Conservation (phyloP, 2,113 vertebrate genomes). For the Salvelinus namaycush region DNA sequence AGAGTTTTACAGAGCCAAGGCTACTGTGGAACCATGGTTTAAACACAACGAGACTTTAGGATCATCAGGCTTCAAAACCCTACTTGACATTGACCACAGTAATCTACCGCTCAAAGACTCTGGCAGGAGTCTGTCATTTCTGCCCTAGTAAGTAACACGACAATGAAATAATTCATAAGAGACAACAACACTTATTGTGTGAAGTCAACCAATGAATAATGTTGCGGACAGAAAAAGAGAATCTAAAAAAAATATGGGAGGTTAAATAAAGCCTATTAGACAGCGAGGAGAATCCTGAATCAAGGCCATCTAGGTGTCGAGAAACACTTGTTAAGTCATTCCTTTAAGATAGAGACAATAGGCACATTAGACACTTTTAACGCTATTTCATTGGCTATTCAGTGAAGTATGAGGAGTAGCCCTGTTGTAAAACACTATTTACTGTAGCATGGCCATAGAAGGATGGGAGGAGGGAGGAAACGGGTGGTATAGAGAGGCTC, state of each 20-base stretch:
- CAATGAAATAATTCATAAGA: background rate
- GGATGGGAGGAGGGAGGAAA: conserved; percentile 31
- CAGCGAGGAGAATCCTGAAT: background rate
- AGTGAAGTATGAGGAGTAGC: conserved; percentile 9
- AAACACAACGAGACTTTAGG: conserved; percentile 38
- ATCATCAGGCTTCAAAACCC: conserved; percentile 50
- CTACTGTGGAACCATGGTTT: conserved; percentile 35
- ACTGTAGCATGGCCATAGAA: conserved; percentile 25
- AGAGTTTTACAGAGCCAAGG: conserved; percentile 47
- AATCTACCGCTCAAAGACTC: background rate
- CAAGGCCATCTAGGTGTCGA: background rate
- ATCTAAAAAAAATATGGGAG: background rate
- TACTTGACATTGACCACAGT: background rate
- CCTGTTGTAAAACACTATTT: conserved; percentile 23
- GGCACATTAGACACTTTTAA: too few relatives aligned
- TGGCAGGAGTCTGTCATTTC: background rate
- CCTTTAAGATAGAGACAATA: too few relatives aligned
- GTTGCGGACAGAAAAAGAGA: background rate
- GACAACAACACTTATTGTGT: background rate
- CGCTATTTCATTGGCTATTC: too few relatives aligned
- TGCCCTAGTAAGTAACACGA: background rate
- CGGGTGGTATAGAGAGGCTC: conserved; percentile 19
- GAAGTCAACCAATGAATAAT: background rate
- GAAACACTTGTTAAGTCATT: too few relatives aligned
- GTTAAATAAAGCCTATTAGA: background rate